Base-by-base conservation (phyloP, 53 echinoderm and acorn worm genomes). In the Arbacia lixula region DNA sequence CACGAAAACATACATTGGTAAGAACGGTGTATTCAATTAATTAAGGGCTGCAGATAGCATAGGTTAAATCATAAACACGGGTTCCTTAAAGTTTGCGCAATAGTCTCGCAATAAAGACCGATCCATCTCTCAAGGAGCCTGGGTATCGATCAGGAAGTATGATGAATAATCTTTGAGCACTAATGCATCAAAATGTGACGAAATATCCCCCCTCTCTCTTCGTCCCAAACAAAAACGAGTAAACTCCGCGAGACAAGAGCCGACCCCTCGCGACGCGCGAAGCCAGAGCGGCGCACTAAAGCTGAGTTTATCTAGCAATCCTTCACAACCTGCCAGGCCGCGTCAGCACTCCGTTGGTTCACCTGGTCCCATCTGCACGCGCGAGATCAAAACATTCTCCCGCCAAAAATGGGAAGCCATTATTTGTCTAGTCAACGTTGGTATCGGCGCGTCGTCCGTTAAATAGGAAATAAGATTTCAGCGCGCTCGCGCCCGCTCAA, bases 321-420 rank as follows among this genome's bases (percentile, higher is more conserved):
- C 53, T 6, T 74, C 74, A 74, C 52, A 34, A 74, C n/a, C 53
- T 74, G 74, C 74, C 74, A 74, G 52, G 30, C 51, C 50, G 51
- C 46, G 74, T 74, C 74, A 74, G 74, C 53, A 31, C 24, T 74
- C 52, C 53, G 74, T 74, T 74, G 74, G 53, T 74, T 74, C 74
- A 74, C 74, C 74, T 74, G 74, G 74, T 33, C 52, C 34, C 17
- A 5, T 14, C 74, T 50, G 16, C 74, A 51, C 32, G 74, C 53
- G 6, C 16, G 46, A 74, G 74, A 53, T 74, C 74, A 74, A 74
- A 34, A 74, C 50, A 74, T 74, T n/a, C 43, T 69, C 69, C 69
- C 69, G 69, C 69, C 69, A 69, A 69, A 69, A 69, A 69, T 69
- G 69, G 69, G 41, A 69, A 69, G 43, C 69, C 69, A 69, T 69